A percentile compares a stretch with the other conserved stretches of the same genome.
phyloP scores from a whole-genome alignment of 2,797 vertebrate species.

The Parauchenoglanis ngamensis region DNA sequence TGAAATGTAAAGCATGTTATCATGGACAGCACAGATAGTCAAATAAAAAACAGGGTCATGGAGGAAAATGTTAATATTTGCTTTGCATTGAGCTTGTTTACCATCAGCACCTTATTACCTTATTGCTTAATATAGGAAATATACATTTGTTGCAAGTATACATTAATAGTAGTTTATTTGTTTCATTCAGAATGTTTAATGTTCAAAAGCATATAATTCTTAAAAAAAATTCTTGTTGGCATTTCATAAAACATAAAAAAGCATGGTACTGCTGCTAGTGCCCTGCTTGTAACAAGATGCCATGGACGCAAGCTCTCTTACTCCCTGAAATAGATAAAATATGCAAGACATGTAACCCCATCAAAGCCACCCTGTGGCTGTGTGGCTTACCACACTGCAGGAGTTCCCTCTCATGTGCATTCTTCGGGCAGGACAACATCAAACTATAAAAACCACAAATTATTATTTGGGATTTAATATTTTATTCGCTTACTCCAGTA shows the following conservation, averaged over 20 bases:
- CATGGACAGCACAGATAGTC: not conserved
- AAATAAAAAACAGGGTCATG: not conserved
- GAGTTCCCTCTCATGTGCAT: not conserved
- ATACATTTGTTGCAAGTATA: not conserved
- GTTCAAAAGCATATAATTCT: not conserved
- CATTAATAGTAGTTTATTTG: not conserved
- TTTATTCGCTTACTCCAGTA: not conserved
- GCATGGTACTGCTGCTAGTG: constrained; percentile 23
- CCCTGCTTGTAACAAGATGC: constrained; percentile 47
- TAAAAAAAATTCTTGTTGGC: not conserved
- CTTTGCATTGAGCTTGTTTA: not conserved
- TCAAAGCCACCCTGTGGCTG: constrained; percentile 46
- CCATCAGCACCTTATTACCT: not conserved
- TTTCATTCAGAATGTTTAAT: not conserved
- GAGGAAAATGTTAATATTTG: not conserved
- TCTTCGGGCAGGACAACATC: not conserved
- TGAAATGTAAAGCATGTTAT: constrained; percentile 3
- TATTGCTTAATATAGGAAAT: not conserved
- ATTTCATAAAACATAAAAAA: not conserved
- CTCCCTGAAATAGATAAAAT: constrained; percentile 67
- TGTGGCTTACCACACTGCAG: constrained; percentile 19
- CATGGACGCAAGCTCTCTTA: constrained; percentile 44
- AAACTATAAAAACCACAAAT: not conserved
- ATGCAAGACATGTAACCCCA: constrained; percentile 68
- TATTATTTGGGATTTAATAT: not conserved